Evolutionary conservation across 2,888 invertebrate species (phyloP).

Genomic region (Orthosia incerta): DNA sequence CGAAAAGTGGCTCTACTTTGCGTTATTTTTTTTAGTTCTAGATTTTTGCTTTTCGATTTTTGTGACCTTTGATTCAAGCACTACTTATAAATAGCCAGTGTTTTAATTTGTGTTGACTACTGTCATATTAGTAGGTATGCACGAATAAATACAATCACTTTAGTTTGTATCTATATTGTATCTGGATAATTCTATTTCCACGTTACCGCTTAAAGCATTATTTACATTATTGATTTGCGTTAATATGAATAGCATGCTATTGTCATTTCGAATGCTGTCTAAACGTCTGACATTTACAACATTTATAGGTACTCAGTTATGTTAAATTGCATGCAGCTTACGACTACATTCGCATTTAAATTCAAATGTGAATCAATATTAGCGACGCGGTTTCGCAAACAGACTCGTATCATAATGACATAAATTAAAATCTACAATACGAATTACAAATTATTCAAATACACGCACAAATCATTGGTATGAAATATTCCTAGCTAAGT

Average conservation of each 20-base stretch:
- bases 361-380: slow-evolving; percentile 50
- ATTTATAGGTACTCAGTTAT: slow-evolving; percentile 37
- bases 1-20: slow-evolving; percentile 80
- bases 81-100: slow-evolving; percentile 20
- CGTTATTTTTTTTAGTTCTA: slow-evolving; percentile 20
- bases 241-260: slow-evolving; percentile 37
- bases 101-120: slow-evolving; percentile 2
- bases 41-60: slow-evolving; percentile 20
- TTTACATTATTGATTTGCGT: slow-evolving; percentile 34
- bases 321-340: slow-evolving; percentile 42
- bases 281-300: slow-evolving; percentile 50
- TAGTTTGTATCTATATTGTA: slow-evolving; percentile 12
- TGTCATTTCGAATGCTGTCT: slow-evolving; percentile 49
- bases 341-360: slow-evolving; percentile 51
- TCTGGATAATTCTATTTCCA: slow-evolving; percentile 10
- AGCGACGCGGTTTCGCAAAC: slow-evolving; percentile 31
- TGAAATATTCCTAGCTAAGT: slow-evolving; percentile 60
- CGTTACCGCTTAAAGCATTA: neutral
- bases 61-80: slow-evolving; percentile 23
- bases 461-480: slow-evolving; percentile 20
- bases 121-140: slow-evolving; percentile 10
- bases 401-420: slow-evolving; percentile 29
- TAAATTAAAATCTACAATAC: slow-evolving; percentile 29
- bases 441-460: slow-evolving; percentile 23
- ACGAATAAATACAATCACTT: slow-evolving; percentile 24